Evolutionary conservation across 2,888 invertebrate genomes (phyloP), one percentile per base, ranked within the genome.

Genomic region (Sussaba pulchella): DNA sequence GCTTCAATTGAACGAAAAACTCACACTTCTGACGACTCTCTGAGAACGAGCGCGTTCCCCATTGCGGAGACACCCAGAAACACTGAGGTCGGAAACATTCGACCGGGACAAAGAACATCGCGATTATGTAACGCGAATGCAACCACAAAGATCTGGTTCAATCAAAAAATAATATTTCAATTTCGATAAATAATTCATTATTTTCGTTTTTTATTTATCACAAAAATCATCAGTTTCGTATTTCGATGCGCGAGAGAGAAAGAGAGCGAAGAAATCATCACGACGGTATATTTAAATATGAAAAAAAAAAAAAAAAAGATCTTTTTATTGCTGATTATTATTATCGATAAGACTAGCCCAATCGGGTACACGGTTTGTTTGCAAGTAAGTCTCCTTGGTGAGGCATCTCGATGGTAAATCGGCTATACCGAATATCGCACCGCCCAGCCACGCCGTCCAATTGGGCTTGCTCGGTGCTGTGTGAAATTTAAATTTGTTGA

Each of bases 1-100:
- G 93, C 94, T 99, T 88, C 97, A 98, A 90, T 94, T 99, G 71
- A 99, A 99, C 93, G 99, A 99, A 93, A 99, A 99, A 93, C 94
- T 99, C 57, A 97, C 97, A 6, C 94, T 97, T 86, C 94, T 98
- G 85, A 97, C 97, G 57, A 95, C 97, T 31, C 92, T 94, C 85
- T 95, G 93, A 93, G 84, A 41, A 59, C 54, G 66, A 64, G 31
- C 41, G n/a, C 67, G 57, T 61, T 69, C 50, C 69, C 61, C 72
- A 39, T 63, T 61, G 41, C 45, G 59, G 52, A 67, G 17, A 54
- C 19, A 43, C 54, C 39, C 24, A 31, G 47, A 64, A 41, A 61
- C 73, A 81, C 61, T 57, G 74, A 70, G 52, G 21, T n/a, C 10
- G 26, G 64, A 24, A 6, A 26, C 9, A 19, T 21, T 57, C 74